These are phyloP conservation scores for Anastrepha ludens DNA, from an alignment of 1,140 invertebrate genomes.

Conservation along the genomic window DNA sequence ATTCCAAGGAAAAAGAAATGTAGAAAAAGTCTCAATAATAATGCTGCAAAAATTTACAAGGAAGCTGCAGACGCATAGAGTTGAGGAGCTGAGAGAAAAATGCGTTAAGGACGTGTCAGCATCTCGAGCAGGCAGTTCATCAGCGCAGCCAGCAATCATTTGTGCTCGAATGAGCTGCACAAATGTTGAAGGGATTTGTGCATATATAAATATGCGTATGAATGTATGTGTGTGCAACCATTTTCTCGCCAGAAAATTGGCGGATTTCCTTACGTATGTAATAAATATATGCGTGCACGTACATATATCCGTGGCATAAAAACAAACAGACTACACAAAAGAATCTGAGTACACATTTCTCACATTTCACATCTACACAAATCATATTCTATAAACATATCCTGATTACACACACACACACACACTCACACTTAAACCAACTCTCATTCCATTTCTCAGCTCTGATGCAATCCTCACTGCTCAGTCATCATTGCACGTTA, in stretches of 20 bases:
- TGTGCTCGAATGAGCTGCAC: conserved; percentile 6
- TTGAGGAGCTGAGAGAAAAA: neutral
- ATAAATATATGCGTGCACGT: too few relatives aligned
- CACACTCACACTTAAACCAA: neutral
- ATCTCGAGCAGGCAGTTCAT: neutral
- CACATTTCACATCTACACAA: too few relatives aligned
- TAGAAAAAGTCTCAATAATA: neutral
- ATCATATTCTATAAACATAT: neutral
- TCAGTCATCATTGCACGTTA: neutral
- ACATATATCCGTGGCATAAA: too few relatives aligned
- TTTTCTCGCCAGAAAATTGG: neutral
- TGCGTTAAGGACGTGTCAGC: neutral
- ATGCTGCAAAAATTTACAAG: neutral
- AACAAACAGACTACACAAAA: too few relatives aligned
- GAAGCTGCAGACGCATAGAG: neutral
- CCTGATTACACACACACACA: neutral
- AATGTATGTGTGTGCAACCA: neutral
- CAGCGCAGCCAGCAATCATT: neutral
- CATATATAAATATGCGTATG: too few relatives aligned
- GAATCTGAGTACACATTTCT: too few relatives aligned
- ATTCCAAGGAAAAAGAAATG: neutral
- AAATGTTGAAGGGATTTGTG: too few relatives aligned
- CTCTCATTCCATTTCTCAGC: neutral
- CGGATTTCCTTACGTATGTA: neutral
- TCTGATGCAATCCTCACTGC: neutral